Conservation (phyloP, 1,140 invertebrate genomes). For the Hydropsyche tenuis region DNA sequence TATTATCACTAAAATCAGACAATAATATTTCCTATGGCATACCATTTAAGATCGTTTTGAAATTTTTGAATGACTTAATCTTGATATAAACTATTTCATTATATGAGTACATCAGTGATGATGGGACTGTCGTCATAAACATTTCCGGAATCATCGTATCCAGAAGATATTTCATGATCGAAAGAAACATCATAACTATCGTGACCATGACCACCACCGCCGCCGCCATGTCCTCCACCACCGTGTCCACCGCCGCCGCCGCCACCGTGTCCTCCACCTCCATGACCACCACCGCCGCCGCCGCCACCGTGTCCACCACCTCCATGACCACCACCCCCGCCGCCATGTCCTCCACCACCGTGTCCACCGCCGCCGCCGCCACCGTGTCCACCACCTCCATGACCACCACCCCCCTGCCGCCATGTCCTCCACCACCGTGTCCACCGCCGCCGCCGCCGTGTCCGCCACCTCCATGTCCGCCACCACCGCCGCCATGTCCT, state of each 20-base stretch:
- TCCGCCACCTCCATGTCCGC: conserved; percentile 24
- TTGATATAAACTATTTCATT: no score
- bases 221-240: conserved; percentile 53
- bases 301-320: conserved; percentile 24
- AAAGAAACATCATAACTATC: not conserved
- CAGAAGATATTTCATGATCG: not conserved
- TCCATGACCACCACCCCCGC: conserved; percentile 11
- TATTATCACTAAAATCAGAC: no score
- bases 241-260: conserved; percentile 1
- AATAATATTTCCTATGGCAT: no score
- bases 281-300: conserved; percentile 12
- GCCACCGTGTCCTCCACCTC: conserved; percentile 53
- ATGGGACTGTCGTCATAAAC: no score
- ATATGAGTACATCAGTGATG: no score
- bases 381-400: conserved; percentile 13
- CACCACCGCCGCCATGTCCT: conserved; percentile 22
- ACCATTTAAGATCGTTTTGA: no score
- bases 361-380: not conserved
- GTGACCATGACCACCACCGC: conserved; percentile 50
- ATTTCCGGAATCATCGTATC: not conserved
- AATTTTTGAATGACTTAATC: no score
- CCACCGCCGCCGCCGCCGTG: conserved; percentile 7
- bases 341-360: not conserved
- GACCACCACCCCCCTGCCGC: conserved; percentile 1
- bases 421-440: conserved; percentile 25